phyloP scores from a whole-genome alignment of 2,113 vertebrate genomes.

The Choloepus hoffmanni region DNA sequence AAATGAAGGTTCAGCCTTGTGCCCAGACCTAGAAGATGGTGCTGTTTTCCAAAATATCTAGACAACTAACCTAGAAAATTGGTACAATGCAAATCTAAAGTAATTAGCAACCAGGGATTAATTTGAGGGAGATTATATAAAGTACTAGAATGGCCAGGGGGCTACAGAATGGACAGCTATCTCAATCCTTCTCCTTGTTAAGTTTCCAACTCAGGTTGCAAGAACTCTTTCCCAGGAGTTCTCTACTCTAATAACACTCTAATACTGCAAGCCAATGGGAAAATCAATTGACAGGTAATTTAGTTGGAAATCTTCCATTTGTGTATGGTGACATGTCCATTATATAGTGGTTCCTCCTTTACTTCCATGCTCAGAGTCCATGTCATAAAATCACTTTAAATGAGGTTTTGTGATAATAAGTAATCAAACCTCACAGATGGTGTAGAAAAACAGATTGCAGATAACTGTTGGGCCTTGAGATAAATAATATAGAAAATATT shows the following conservation, averaged over 20 bases:
- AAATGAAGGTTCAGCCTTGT: neutral
- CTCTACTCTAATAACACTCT: neutral
- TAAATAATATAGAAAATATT: neutral
- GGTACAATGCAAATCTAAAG: neutral
- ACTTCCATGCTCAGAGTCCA: neutral
- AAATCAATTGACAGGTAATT: neutral
- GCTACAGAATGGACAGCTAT: neutral
- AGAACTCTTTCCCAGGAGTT: neutral
- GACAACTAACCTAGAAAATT: neutral
- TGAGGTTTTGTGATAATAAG: neutral
- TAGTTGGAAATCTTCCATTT: neutral
- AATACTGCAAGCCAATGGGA: neutral
- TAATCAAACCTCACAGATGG: neutral
- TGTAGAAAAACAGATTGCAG: neutral
- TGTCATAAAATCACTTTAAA: neutral
- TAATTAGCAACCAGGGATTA: neutral
- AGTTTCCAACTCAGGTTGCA: neutral
- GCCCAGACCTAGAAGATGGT: neutral
- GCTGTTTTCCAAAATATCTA: neutral
- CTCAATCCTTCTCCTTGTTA: neutral
- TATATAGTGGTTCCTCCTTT: neutral
- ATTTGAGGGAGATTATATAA: neutral
- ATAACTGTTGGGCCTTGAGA: neutral
- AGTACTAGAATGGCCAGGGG: neutral
- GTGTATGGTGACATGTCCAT: neutral